A percentile compares a stretch with the other conserved stretches of the same genome.
phyloP scores from a whole-genome alignment of 2,888 invertebrate genomes.

The Sphaerophoria rueppellii region DNA sequence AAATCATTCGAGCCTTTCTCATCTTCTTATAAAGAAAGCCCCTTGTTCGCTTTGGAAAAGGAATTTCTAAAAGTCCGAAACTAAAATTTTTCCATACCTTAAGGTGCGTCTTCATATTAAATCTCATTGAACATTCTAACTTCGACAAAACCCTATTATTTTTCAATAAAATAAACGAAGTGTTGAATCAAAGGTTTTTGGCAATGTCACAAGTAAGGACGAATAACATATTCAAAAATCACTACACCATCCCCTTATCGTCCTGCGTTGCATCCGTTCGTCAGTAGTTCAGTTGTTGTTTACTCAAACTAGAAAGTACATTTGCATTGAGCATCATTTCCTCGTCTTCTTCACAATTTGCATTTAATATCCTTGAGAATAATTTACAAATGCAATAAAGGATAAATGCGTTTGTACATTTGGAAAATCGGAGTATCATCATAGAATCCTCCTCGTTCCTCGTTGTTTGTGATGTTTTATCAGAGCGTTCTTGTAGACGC shows the following conservation, averaged over 20 bases:
- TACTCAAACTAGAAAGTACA: constrained; percentile 27
- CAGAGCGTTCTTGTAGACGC: constrained; percentile 24
- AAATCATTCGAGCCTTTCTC: too few species aligned
- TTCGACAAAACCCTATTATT: too few species aligned
- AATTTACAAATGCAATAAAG: constrained; percentile 83
- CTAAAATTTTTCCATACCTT: too few species aligned
- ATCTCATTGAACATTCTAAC: too few species aligned
- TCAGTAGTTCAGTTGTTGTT: constrained; percentile 13
- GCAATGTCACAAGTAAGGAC: too few species aligned
- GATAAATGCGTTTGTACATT: constrained; percentile 79
- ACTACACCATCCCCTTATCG: constrained; percentile 3
- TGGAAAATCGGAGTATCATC: constrained; percentile 22
- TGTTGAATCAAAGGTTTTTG: too few species aligned
- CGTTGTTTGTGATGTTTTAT: neutral
- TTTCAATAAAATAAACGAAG: too few species aligned
- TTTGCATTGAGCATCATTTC: constrained; percentile 72
- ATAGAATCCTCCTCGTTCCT: constrained; percentile 7
- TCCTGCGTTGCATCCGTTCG: neutral
- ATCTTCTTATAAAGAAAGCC: too few species aligned
- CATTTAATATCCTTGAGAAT: constrained; percentile 83
- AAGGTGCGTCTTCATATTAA: too few species aligned
- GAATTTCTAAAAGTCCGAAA: too few species aligned
- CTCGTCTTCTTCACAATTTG: constrained; percentile 78
- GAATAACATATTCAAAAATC: neutral
- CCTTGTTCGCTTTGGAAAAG: too few species aligned